Base-by-base conservation (phyloP, 2,888 invertebrate genomes). In the Philopedon plagiatum region DNA sequence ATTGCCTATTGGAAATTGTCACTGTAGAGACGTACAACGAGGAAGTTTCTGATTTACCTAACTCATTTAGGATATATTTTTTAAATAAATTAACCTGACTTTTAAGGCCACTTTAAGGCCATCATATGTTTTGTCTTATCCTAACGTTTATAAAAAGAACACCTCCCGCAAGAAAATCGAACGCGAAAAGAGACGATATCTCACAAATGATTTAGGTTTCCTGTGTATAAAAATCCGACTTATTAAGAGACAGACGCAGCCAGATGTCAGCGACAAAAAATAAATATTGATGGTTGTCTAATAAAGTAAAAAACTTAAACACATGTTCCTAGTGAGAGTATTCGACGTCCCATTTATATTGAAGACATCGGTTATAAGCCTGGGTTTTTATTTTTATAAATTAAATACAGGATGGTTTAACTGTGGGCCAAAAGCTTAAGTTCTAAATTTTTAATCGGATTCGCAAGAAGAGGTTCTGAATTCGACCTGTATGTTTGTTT, bases 201-300 rank as follows among this genome's bases (percentile, higher is more conserved):
- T 54, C 39, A n/a, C 9, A 64, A 57, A 69, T 69, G 69, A 69
- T 69, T 69, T 69, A 69, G 57, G 62, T 69, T 69, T 69, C 69
- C 69, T 69, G 69, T 69, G 69, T 62, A 58, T 21, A 69, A 62
- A 63, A 69, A 63, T 62, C 61, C 41, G 61, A 56, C 66, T 66
- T 66, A 66, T 66, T 66, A 65, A 58, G 44, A 67, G 60, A 51
- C 67, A 67, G 67, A 49, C 67, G 26, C 26, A n/a, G 57, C 70
- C 71, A 71, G 65, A 71, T 71, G 71, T 71, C 65, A 65, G 41
- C 54, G 41, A 29, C 58, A 65, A 64, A 71, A 71, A 71, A 61
- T 60, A 63, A 64, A 64, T 70, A 64, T 71, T 44, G 71, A 71
- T 65, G 71, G 61, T 46, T 60, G 46, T 64, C 64, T 65, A 71